phyloP scores from a whole-genome alignment of 2,113 vertebrate species.

The Microcebus griseorufus region DNA sequence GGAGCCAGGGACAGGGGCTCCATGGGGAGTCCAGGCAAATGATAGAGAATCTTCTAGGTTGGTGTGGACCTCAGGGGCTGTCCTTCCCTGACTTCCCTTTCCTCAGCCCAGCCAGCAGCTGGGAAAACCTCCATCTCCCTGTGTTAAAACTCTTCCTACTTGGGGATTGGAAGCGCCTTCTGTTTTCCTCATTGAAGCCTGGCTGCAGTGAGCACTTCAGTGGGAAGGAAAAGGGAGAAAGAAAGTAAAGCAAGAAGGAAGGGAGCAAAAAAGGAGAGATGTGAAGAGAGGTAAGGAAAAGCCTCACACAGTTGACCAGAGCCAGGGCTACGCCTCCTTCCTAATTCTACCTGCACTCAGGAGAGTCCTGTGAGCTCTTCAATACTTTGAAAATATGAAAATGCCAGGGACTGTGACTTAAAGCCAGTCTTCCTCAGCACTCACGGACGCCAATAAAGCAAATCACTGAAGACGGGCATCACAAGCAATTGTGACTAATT shows the following conservation, averaged over 20 bases:
- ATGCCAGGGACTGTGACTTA: conserved; percentile 22
- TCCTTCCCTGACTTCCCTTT: background rate
- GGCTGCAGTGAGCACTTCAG: background rate
- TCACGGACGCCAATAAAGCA: background rate
- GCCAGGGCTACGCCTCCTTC: background rate
- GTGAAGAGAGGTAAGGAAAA: background rate
- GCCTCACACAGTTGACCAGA: background rate
- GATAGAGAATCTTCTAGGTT: background rate
- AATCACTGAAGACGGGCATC: conserved; percentile 26
- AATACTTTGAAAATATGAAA: conserved; percentile 1
- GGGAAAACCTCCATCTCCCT: background rate
- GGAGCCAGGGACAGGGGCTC: background rate
- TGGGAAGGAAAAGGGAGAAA: background rate
- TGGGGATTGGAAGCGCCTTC: background rate
- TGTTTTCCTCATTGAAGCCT: background rate
- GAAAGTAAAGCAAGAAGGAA: background rate
- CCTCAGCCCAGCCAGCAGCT: background rate
- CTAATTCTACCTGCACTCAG: background rate
- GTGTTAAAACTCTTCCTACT: background rate
- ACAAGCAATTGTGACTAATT: conserved; percentile 61
- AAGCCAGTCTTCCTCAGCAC: background rate
- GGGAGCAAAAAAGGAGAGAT: background rate
- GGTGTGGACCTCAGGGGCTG: background rate
- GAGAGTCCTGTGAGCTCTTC: background rate
- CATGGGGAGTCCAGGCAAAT: background rate